Evolutionary conservation across 2,888 invertebrate species (phyloP).

Genomic region (Thalpophila matura): DNA sequence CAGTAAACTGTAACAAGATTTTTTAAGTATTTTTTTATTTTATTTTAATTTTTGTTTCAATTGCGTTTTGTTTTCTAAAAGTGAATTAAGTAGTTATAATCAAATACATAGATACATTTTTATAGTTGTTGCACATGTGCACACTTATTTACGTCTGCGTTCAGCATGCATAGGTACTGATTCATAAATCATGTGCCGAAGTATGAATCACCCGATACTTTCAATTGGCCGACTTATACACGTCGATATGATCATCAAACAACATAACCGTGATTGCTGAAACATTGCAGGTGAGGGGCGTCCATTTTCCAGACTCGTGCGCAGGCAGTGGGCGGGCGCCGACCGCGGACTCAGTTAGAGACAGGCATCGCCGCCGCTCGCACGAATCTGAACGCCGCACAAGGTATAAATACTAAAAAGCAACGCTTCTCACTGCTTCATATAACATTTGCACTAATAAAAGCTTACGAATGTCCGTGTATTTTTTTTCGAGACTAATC

Average conservation of each 20-base stretch:
- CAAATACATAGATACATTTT: constrained; percentile 2
- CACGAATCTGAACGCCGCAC: constrained; percentile 89
- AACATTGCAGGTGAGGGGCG: constrained; percentile 85
- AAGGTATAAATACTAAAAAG: constrained; percentile 81
- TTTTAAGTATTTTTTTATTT: neutral
- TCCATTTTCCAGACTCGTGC: constrained; percentile 66
- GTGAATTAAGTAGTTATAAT: neutral
- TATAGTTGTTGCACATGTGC: constrained; percentile 18
- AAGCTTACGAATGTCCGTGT: constrained; percentile 77
- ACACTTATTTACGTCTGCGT: constrained; percentile 20
- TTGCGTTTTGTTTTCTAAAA: neutral
- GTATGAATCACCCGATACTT: constrained; percentile 61
- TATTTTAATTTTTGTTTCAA: neutral
- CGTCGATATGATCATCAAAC: constrained; percentile 66
- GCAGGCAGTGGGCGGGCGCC: constrained; percentile 81
- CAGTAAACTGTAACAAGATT: neutral
- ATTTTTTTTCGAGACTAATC: constrained; percentile 79
- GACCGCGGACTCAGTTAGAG: constrained; percentile 83
- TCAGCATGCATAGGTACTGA: constrained; percentile 31
- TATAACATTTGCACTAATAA: constrained; percentile 87
- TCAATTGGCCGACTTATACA: constrained; percentile 56
- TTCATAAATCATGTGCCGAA: constrained; percentile 45
- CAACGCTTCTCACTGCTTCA: constrained; percentile 76
- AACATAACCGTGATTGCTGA: constrained; percentile 72
- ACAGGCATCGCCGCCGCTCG: constrained; percentile 88